Base-by-base conservation (phyloP, 2,888 invertebrate genomes). In the Buathra laborator region DNA sequence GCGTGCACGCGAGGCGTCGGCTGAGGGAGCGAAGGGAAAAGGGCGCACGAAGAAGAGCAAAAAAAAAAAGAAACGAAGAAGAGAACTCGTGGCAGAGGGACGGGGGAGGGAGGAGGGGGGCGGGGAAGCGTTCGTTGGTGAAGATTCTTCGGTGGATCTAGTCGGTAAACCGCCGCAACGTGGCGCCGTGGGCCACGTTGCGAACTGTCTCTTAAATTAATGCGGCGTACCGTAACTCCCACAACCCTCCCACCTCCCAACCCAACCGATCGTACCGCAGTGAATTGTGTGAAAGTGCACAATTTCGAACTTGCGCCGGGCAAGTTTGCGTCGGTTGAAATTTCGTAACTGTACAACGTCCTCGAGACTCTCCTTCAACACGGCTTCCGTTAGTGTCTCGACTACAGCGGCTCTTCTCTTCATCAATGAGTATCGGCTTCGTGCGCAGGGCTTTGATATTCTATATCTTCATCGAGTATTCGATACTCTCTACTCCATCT, bases 151-250 rank as follows among this genome's bases (percentile, higher is more conserved):
- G 78, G 70, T 81, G 74, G 59, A 81, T 85, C 81, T 71, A 56
- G 24, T 64, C 46, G 48, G 74, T n/a, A n/a, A n/a, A n/a, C n/a
- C n/a, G n/a, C n/a, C n/a, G n/a, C n/a, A n/a, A n/a, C n/a, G n/a
- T n/a, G n/a, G n/a, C 84, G 81, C 79, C 81, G 29, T 46, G 43
- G 71, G 81, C 85, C 68, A 85, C 82, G 72, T 83, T 87, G 86
- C 86, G 86, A 89, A 89, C 89, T 88, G 89, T 90, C 90, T 89
- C 89, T 89, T 91, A 91, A 92, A 90, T 91, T 90, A 91, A 91
- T 90, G 89, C 87, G 87, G 84, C 81, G 85, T 84, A 83, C 86
- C 87, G 83, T 80, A 59, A 9, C 24, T 56, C 19, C 32, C 62
- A 24, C 44, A 37, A 24, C 44, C 16, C 62, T 29, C 51, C 66